Conservation (phyloP, 2,113 vertebrate genomes). For the Centropus bengalensis region DNA sequence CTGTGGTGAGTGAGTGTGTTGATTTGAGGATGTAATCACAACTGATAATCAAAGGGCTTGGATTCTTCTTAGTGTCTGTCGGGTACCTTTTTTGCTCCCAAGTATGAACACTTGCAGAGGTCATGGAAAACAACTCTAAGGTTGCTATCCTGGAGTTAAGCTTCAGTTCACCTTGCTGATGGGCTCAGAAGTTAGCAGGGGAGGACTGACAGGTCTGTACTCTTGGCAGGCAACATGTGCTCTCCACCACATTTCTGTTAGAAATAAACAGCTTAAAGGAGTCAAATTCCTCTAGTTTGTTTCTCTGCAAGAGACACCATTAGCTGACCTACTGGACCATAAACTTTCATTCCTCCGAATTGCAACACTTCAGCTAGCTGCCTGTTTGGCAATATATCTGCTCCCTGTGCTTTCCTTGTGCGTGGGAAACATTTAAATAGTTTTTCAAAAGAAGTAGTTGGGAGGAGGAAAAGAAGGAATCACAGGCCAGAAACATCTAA, state of each 20-base stretch:
- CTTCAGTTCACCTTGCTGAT: background rate
- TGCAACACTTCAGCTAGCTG: background rate
- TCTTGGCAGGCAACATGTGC: background rate
- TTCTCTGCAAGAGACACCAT: background rate
- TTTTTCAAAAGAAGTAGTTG: background rate
- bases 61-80: background rate
- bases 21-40: background rate
- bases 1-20: background rate
- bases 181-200: background rate
- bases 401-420: background rate
- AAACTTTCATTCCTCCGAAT: background rate
- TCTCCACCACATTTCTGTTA: background rate
- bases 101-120: rapidly evolving
- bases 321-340: background rate
- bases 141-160: background rate
- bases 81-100: background rate
- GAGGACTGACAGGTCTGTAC: background rate
- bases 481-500: background rate
- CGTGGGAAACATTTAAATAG: background rate
- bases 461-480: background rate
- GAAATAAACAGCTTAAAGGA: background rate
- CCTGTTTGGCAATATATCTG: background rate
- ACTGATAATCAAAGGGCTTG: background rate
- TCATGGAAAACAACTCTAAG: background rate
- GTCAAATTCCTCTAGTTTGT: background rate